Evolutionary conservation across 2,113 vertebrate genomes (phyloP).

Genomic region (Zosterops borbonicus): DNA sequence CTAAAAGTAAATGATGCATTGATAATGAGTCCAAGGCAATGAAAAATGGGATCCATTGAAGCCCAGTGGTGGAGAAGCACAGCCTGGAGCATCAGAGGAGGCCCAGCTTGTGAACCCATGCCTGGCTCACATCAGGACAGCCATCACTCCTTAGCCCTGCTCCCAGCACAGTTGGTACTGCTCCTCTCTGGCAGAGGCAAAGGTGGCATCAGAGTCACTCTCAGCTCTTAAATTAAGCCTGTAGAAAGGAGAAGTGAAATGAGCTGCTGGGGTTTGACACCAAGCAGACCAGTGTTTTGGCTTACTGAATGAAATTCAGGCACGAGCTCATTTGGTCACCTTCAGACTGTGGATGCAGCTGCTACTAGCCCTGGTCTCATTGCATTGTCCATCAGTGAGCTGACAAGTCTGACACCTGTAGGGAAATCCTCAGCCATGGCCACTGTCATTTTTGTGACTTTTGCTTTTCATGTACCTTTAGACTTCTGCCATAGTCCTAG

Average conservation of each 20-base stretch:
- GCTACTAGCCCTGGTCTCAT: not conserved
- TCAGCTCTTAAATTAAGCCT: not conserved
- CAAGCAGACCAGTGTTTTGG: not conserved
- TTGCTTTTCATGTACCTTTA: not conserved
- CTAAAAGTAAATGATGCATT: not conserved
- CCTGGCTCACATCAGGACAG: not conserved
- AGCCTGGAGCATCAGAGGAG: not conserved
- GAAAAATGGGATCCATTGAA: not conserved
- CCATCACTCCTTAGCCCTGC: not conserved
- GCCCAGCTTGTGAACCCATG: not conserved
- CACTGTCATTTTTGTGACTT: not conserved
- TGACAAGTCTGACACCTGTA: not conserved
- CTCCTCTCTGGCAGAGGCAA: not conserved
- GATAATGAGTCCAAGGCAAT: not conserved
- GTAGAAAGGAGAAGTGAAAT: not conserved
- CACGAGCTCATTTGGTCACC: not conserved
- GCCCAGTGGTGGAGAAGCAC: not conserved
- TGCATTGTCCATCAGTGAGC: fast-evolving
- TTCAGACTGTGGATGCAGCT: not conserved
- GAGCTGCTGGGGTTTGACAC: not conserved
- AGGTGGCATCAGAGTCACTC: not conserved
- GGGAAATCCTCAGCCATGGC: not conserved
- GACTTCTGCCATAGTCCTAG: not conserved
- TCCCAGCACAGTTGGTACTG: not conserved
- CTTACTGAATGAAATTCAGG: not conserved